Evolutionary conservation across 2,113 vertebrate species (phyloP).

Genomic region (Pipa parva): DNA sequence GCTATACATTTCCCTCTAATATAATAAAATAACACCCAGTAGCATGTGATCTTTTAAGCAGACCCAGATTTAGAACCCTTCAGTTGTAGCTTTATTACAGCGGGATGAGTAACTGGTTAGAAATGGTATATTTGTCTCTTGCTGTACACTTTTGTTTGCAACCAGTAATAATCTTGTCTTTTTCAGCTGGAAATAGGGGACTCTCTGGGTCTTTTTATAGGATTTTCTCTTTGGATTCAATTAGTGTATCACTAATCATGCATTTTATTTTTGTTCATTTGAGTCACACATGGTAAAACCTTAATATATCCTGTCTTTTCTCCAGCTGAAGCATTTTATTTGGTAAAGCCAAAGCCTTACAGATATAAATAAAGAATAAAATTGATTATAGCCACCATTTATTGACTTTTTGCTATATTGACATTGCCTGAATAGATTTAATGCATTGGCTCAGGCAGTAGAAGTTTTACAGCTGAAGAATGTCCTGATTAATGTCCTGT

Average conservation of each 20-base stretch:
- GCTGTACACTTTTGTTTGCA: background rate
- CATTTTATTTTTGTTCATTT: slow-evolving; percentile 3
- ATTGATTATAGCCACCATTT: slow-evolving; percentile 33
- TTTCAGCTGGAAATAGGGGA: background rate
- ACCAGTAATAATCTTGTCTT: background rate
- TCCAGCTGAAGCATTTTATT: slow-evolving; percentile 13
- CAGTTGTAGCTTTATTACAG: no score
- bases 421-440: slow-evolving; percentile 38
- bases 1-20: no score
- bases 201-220: background rate
- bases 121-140: no score
- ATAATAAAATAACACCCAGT: no score
- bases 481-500: slow-evolving; percentile 39
- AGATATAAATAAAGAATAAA: slow-evolving; percentile 27
- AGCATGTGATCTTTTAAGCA: no score
- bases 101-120: no score
- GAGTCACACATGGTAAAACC: slow-evolving; percentile 16
- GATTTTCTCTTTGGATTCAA: background rate
- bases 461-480: slow-evolving; percentile 37
- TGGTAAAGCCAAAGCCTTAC: slow-evolving; percentile 9
- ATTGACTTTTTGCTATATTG: slow-evolving; percentile 36
- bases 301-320: background rate
- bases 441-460: slow-evolving; percentile 31
- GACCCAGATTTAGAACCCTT: no score
- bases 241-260: background rate